Conservation (phyloP, 1,140 invertebrate genomes). For the Leptonema lineaticorne region DNA sequence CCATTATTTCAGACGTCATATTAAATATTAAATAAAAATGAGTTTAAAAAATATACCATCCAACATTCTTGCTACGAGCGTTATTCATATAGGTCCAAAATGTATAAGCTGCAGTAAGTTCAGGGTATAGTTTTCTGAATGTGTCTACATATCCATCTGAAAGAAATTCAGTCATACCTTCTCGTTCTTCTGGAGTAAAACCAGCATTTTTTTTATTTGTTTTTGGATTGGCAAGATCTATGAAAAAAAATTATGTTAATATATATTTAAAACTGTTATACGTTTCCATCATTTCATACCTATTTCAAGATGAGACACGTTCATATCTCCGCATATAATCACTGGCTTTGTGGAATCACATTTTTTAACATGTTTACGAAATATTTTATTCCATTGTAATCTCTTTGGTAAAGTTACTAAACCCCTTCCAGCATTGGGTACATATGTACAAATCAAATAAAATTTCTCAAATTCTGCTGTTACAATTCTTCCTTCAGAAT, state of each 20-base stretch:
- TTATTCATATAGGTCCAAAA: conserved; percentile 94
- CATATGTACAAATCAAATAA: conserved; percentile 75
- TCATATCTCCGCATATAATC: conserved; percentile 94
- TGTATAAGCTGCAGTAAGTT: conserved; percentile 81
- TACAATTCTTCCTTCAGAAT: conserved; percentile 90
- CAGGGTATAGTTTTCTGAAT: conserved; percentile 86
- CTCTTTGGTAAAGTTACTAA: conserved; percentile 86
- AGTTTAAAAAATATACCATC: conserved; percentile 71
- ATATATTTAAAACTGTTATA: background rate
- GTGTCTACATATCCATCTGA: conserved; percentile 82
- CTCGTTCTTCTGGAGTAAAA: conserved; percentile 92
- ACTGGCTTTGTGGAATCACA: conserved; percentile 92
- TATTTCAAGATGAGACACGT: conserved; percentile 95
- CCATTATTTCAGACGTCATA: background rate
- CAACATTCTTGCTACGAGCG: conserved; percentile 84
- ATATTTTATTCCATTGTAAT: conserved; percentile 86
- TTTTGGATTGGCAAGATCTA: conserved; percentile 94
- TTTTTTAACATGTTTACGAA: conserved; percentile 74
- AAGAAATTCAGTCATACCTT: conserved; percentile 85
- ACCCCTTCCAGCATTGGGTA: conserved; percentile 75
- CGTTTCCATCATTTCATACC: conserved; percentile 56
- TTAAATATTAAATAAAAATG: background rate
- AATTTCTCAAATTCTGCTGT: conserved; percentile 94
- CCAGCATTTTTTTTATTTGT: conserved; percentile 91
- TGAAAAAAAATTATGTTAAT: conserved; percentile 37